These are phyloP conservation scores for Drosophila nikananu DNA, from an alignment of 1,140 invertebrate species.

Conservation along the genomic window DNA sequence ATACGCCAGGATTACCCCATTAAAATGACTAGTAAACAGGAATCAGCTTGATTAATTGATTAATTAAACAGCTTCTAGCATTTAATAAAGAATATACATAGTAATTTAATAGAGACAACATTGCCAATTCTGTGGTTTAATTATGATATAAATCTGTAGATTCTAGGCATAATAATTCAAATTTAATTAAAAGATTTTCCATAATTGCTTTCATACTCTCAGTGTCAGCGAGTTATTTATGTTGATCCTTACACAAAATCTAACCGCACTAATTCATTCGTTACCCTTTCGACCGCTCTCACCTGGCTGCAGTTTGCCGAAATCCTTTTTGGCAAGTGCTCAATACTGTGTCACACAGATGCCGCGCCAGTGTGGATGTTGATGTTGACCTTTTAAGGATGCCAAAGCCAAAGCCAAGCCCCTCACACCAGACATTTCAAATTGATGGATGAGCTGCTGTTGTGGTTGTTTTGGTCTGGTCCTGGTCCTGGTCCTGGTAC, in stretches of 20 bases:
- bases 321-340: slow-evolving; percentile 37
- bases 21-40: background rate
- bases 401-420: slow-evolving; percentile 14
- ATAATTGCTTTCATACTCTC: background rate
- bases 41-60: no score
- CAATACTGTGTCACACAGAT: slow-evolving; percentile 43
- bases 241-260: slow-evolving; percentile 1
- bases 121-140: background rate
- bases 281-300: slow-evolving; percentile 11
- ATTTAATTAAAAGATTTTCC: background rate
- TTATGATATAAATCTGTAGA: no score
- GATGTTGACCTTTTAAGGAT: slow-evolving; percentile 43
- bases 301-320: slow-evolving; percentile 43
- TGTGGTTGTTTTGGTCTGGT: slow-evolving; percentile 16
- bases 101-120: background rate
- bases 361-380: slow-evolving; percentile 21
- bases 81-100: background rate
- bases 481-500: slow-evolving; percentile 1
- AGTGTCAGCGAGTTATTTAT: background rate
- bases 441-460: slow-evolving; percentile 51
- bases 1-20: background rate
- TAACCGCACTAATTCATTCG: slow-evolving; percentile 14
- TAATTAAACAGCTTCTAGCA: background rate
- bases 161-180: background rate
- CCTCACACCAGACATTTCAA: slow-evolving; percentile 18